phyloP scores from a whole-genome alignment of 2,113 vertebrate genomes.

The Malurus alboscapulatus region DNA sequence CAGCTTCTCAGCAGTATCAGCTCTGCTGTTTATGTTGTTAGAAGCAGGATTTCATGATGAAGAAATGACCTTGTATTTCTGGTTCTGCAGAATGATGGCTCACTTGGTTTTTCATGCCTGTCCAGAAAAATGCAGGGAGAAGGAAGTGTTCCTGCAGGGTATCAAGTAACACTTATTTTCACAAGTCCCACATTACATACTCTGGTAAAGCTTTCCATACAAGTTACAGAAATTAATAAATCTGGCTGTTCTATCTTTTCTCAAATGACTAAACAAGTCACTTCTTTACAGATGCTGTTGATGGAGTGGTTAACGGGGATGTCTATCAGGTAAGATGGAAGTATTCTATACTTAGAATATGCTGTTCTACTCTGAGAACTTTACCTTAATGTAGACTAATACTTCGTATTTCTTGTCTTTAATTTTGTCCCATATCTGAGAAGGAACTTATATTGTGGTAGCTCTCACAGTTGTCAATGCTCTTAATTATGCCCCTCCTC shows the following conservation, averaged over 20 bases:
- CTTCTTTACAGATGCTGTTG: slow-evolving; percentile 76
- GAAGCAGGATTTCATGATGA: neutral
- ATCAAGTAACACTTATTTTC: neutral
- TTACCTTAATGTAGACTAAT: neutral
- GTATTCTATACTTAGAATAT: neutral
- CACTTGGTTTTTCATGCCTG: neutral
- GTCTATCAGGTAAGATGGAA: slow-evolving; percentile 76
- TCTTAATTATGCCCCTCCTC: neutral
- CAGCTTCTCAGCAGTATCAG: neutral
- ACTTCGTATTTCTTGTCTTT: neutral
- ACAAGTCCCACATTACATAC: neutral
- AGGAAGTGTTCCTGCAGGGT: neutral
- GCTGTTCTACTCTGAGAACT: neutral
- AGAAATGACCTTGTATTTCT: neutral
- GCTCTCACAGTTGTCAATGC: neutral
- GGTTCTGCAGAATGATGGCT: neutral
- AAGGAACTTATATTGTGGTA: neutral
- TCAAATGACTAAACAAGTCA: slow-evolving; percentile 43
- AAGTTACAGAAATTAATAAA: neutral
- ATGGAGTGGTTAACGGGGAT: slow-evolving; percentile 85
- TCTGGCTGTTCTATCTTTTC: neutral
- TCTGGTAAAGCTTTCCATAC: neutral
- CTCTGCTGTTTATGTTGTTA: neutral
- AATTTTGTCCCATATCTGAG: neutral
- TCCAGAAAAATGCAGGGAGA: neutral